Evolutionary conservation across 2,797 vertebrate genomes (phyloP), one percentile per base, ranked within the genome.

Genomic region (Pangasius krempfi): DNA sequence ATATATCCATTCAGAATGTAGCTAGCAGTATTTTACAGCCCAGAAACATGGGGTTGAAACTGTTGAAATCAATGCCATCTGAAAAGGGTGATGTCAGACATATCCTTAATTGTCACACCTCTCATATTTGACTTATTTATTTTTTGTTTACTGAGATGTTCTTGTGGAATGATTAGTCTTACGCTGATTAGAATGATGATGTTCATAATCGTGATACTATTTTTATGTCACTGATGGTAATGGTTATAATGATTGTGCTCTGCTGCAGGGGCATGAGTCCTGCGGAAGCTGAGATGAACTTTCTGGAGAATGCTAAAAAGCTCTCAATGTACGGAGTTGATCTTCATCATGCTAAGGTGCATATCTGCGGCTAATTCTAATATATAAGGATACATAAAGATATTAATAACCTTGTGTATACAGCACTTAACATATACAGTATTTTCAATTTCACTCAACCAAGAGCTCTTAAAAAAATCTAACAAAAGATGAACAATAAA

Each of bases 301-400:
- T 99, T 93, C 95, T 99, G 80, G 98, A 99, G 96, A 99, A 99
- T 0, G 98, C 97, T 88, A 99, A 99, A 97, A 99, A 99, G 93
- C 97, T 99, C 37, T 99, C 98, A 8, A 99, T 99, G 98, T 99
- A 99, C 0, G 98, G 98, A 44, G 98, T 99, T 85, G 98, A 99
- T 92, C 95, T 99, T 50, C 98, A 99, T 94, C 98, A 99, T 0
- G 98, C 98, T 88, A 99, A 99, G 98, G 98, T 99, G 96, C 0
- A 27, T 0, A 76, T 60, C 16, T 58, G 33, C 16, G n/a, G 18
- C 12, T 79, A 58, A 3, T 27, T 54, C 8, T 70, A 52, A 54
- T 72, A 62, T 22, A 22, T 37, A 80, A 56, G 8, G 25, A 47
- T 47, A 47, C 1, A 12, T 27, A 75, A 47, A 12, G 37, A 12